These are phyloP conservation scores for Sparidentex hasta DNA, from an alignment of 2,797 vertebrate species.

Conservation along the genomic window DNA sequence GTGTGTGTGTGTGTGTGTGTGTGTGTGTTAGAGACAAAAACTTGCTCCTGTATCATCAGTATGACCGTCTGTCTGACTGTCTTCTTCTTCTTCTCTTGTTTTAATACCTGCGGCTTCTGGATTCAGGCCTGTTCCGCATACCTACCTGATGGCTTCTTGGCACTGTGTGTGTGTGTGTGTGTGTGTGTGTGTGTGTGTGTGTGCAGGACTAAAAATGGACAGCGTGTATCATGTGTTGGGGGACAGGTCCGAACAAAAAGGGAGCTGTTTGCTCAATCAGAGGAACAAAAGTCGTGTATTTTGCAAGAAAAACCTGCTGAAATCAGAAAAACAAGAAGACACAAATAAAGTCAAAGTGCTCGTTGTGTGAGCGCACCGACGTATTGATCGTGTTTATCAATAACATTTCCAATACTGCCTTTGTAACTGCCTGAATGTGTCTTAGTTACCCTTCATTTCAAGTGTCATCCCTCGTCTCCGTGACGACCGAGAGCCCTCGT, in stretches of 20 bases:
- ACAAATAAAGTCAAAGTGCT: neutral
- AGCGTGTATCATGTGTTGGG: constrained; percentile 56
- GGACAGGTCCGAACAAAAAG: constrained; percentile 50
- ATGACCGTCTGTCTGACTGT: constrained; percentile 24
- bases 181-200: constrained; percentile 33
- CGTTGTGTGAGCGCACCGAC: neutral
- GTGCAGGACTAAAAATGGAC: constrained; percentile 48
- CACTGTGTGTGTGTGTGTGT: constrained; percentile 30
- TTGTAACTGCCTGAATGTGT: too few species aligned
- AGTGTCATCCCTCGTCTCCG: neutral
- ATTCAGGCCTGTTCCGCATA: constrained; percentile 50
- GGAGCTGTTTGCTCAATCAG: constrained; percentile 31
- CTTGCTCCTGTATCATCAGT: constrained; percentile 36
- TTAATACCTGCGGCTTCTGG: constrained; percentile 48
- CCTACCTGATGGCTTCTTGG: constrained; percentile 67
- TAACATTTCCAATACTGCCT: too few species aligned
- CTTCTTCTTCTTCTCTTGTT: constrained; percentile 23
- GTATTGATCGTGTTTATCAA: too few species aligned
- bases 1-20: constrained; percentile 24
- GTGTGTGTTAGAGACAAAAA: constrained; percentile 11
- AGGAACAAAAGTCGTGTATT: neutral
- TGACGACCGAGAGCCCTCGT: neutral
- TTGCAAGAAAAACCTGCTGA: neutral
- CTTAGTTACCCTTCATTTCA: neutral
- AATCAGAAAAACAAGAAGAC: neutral